Base-by-base conservation (phyloP, 2,113 vertebrate species). In the Ageneiosus marmoratus region DNA sequence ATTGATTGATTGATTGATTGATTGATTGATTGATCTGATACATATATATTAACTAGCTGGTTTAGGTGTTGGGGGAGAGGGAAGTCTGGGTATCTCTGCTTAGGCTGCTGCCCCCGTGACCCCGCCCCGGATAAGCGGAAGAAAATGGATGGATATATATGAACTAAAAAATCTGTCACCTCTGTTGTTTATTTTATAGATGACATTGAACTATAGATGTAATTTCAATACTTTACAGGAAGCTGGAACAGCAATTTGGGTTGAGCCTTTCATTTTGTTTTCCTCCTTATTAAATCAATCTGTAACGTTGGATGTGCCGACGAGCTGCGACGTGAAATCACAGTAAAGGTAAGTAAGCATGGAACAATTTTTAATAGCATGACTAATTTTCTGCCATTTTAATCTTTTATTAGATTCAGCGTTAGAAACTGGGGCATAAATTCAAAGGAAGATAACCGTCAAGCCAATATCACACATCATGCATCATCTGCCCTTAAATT, bases 381-480 rank as follows among this genome's bases (percentile, higher is more conserved):
- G 44, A 72, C 41, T 72, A 13, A 72, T 72, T 72, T 72, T 72
- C 41, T 72, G 41, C 67, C 67, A n/a, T 46, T 72, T 27, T n/a
- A 72, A 46, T 13, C 13, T 48, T 48, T 73, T 73, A 27, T 27
- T 48, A 16, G 15, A 72, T 48, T 73, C 44, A 27, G 69, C 16
- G 48, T 48, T 73, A 73, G 0, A 27, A 27, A 27, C 41, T 4
- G 67, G 20, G 9, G 65, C 34, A 41, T 44, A n/a, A 2, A 70
- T 70, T 44, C 41, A n/a, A 37, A 70, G 67, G 12, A 73, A 3
- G 44, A 27, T 27, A 73, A 16, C 69, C 24, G 27, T n/a, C 8
- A 73, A 29, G 13, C 2, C 69, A 73, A 73, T 73, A 73, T 73
- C 44, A 48, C 69, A 73, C 69, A 73, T 73, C 69, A 73, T 44